phyloP scores from a whole-genome alignment of 1,140 invertebrate species.

The Megathymus violae region DNA sequence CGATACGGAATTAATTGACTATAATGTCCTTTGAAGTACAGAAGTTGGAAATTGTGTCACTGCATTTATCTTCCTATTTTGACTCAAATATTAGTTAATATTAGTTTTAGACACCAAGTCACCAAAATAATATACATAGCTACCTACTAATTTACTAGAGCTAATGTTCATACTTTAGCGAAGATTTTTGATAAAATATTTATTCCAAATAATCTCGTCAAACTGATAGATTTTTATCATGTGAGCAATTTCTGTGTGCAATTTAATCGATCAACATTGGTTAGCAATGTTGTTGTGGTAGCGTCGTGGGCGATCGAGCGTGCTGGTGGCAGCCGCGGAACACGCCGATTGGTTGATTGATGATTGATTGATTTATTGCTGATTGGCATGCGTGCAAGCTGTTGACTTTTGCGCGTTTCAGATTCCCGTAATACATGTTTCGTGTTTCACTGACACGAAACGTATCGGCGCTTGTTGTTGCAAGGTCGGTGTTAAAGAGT shows the following conservation, averaged over 20 bases:
- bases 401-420: conserved; percentile 22
- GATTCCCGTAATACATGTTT: conserved; percentile 7
- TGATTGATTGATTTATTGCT: conserved; percentile 34
- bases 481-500: background rate
- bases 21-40: too few relatives aligned
- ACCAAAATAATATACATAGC: too few relatives aligned
- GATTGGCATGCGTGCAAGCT: conserved; percentile 31
- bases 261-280: conserved; percentile 18
- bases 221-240: too few relatives aligned
- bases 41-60: too few relatives aligned
- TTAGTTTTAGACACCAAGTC: too few relatives aligned
- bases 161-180: too few relatives aligned
- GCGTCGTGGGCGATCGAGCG: conserved; percentile 28
- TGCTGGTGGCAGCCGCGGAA: conserved; percentile 18
- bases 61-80: too few relatives aligned
- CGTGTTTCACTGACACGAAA: background rate
- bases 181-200: too few relatives aligned
- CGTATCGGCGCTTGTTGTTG: background rate
- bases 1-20: too few relatives aligned
- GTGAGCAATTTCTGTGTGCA: background rate
- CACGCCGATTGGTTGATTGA: conserved; percentile 32
- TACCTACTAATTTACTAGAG: too few relatives aligned
- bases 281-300: conserved; percentile 19
- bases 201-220: too few relatives aligned
- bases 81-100: too few relatives aligned